These are phyloP conservation scores for Lysandra coridon DNA, from an alignment of 2,888 invertebrate genomes.

Conservation along the genomic window DNA sequence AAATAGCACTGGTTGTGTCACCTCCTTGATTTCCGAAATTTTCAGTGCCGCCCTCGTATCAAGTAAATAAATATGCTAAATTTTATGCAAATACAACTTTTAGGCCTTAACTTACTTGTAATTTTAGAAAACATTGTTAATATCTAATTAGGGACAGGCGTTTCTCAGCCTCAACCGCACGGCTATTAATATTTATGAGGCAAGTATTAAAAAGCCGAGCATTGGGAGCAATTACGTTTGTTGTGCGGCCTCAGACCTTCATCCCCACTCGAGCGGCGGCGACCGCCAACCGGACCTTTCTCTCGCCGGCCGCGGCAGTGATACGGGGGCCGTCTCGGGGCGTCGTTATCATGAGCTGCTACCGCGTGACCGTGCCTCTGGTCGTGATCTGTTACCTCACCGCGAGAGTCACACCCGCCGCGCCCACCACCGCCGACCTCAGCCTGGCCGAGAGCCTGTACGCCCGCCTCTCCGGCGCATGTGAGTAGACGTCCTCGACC, in stretches of 20 bases:
- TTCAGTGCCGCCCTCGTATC: too few species aligned
- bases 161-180: conserved; percentile 10
- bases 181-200: neutral
- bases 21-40: too few species aligned
- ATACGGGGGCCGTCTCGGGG: conserved; percentile 72
- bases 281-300: conserved; percentile 62
- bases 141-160: neutral
- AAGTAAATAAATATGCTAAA: neutral
- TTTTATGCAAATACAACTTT: neutral
- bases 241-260: conserved; percentile 41
- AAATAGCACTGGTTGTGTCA: too few species aligned
- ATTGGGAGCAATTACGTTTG: conserved; percentile 16
- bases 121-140: conserved; percentile 4
- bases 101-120: neutral
- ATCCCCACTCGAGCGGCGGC: conserved; percentile 58
- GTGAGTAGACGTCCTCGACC: conserved; percentile 57
- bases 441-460: conserved; percentile 69
- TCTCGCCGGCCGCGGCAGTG: conserved; percentile 72
- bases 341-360: conserved; percentile 67
- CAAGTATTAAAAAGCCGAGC: conserved; percentile 25
- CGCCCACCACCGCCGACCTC: conserved; percentile 50
- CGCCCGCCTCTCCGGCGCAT: conserved; percentile 68
- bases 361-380: conserved; percentile 50
- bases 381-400: conserved; percentile 47
- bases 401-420: conserved; percentile 41